Evolutionary conservation across 2,888 invertebrate species (phyloP).

Genomic region (Caenorhabditis afra): DNA sequence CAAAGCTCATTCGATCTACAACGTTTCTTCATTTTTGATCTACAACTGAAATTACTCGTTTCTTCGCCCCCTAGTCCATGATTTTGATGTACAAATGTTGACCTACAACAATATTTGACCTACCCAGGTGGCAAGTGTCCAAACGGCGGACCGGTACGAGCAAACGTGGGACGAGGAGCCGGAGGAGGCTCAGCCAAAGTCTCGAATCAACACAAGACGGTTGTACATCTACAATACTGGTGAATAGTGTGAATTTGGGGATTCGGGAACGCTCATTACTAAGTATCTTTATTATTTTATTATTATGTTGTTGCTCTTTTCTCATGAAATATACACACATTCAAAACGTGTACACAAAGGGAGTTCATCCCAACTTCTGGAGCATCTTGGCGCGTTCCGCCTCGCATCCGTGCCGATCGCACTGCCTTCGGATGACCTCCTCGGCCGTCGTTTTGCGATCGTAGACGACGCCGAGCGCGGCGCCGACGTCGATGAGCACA

Average conservation of each 20-base stretch:
- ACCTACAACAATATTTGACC: too few species aligned
- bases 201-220: constrained; percentile 63
- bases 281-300: too few species aligned
- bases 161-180: constrained; percentile 59
- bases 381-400: constrained; percentile 44
- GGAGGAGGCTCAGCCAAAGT: constrained; percentile 63
- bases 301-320: too few species aligned
- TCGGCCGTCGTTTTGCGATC: constrained; percentile 69
- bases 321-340: too few species aligned
- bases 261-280: too few species aligned
- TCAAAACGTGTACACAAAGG: too few species aligned
- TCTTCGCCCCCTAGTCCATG: too few species aligned
- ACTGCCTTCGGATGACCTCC: constrained; percentile 66
- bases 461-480: constrained; percentile 74
- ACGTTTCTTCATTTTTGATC: too few species aligned
- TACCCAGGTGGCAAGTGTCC: constrained; percentile 69
- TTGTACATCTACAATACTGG: constrained; percentile 79
- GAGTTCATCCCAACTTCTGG: constrained; percentile 39
- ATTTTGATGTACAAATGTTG: too few species aligned
- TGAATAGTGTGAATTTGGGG: constrained; percentile 48
- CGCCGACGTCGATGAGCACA: constrained; percentile 73
- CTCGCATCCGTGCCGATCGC: constrained; percentile 48
- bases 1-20: too few species aligned
- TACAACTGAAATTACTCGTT: too few species aligned
- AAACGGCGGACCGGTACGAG: constrained; percentile 66